These are phyloP conservation scores for Cephus sareptanus DNA, from an alignment of 2,888 invertebrate species.

Conservation along the genomic window DNA sequence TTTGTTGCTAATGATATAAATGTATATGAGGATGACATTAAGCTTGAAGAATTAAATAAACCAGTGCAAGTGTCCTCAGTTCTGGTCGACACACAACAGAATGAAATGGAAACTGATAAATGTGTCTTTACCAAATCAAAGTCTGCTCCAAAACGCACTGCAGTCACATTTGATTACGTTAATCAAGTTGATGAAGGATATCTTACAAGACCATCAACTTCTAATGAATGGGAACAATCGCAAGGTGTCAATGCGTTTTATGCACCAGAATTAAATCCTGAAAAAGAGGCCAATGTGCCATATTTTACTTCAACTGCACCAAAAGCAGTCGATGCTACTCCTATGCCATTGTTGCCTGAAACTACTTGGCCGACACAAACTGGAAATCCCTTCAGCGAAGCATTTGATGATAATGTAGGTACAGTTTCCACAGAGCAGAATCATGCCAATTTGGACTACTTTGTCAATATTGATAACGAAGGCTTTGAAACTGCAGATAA, in stretches of 20 bases:
- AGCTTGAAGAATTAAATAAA: not conserved
- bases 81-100: not conserved
- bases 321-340: not conserved
- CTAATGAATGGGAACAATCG: not conserved
- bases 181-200: constrained; percentile 7
- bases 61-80: not conserved
- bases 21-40: not conserved
- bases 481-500: not conserved
- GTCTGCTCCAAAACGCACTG: not conserved
- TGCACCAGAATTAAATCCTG: not conserved
- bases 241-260: not conserved
- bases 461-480: not conserved
- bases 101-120: not conserved
- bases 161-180: not conserved
- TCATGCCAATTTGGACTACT: not conserved
- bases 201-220: not conserved
- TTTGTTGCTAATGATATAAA: not conserved
- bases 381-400: not conserved
- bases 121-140: not conserved
- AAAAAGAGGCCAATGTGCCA: not conserved
- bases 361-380: not conserved
- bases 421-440: not conserved
- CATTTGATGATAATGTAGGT: not conserved
- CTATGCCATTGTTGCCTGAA: not conserved
- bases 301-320: not conserved